Base-by-base conservation (phyloP, 1,140 invertebrate species). In the Lepidurus arcticus region DNA sequence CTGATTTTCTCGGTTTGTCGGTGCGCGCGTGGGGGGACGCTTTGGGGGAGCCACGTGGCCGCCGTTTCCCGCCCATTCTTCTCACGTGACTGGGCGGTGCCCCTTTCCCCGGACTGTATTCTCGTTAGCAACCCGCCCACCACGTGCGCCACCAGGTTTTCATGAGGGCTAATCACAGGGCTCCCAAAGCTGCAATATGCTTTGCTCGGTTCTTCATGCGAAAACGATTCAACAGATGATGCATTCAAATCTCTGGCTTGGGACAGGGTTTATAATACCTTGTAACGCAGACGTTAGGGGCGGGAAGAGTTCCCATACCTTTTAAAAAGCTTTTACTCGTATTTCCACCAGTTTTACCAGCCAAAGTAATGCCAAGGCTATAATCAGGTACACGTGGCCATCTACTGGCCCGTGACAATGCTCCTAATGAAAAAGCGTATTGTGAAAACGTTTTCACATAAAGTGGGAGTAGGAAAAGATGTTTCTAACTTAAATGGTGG, bases 61-160 rank as follows among this genome's bases (percentile, higher is more conserved):
- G 53, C 53, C 53, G 53, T 65, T 65, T 65, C 53, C 53, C 53
- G 53, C 53, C 53, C 53, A 65, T 65, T 65, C 53, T 65, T 65
- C 53, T 65, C 53, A 65, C 53, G 53, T 65, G 53, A 65, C 53
- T 65, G 13, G 53, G 53, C 53, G 53, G 53, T 65, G 53, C 7
- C 53, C 53, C n/a, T 65, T 7, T 13, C 53, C 21, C 53, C 53
- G 53, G 53, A 65, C 53, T 65, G 53, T 9, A 21, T 65, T 65
- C 53, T 65, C 53, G 53, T 65, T 65, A 65, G 53, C 53, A 65
- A 65, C 53, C 53, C 53, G 53, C 53, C 53, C 53, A 65, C 53
- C 53, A 65, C 53, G 53, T 65, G 53, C 21, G 53, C 53, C 21
- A 65, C 53, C 53, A 65, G 16, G 53, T 13, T 65, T 65, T 65